phyloP scores from a whole-genome alignment of 2,113 vertebrate genomes.

The Podarcis raffonei region DNA sequence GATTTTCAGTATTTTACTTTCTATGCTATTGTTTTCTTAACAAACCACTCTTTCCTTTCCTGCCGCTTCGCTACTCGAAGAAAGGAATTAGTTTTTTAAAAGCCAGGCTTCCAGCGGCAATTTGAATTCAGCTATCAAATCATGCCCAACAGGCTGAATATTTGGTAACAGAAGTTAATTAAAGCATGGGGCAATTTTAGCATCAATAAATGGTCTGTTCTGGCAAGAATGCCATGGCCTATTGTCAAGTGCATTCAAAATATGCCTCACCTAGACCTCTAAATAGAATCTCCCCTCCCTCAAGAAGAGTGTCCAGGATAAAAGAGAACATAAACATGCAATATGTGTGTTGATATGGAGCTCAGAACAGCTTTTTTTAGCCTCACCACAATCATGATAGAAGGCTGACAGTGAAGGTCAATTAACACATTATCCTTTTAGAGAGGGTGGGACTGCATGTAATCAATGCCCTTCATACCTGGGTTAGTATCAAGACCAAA shows the following conservation, averaged over 20 bases:
- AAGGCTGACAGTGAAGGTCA: no score
- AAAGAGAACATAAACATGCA: neutral
- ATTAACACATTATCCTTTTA: neutral
- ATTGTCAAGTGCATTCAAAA: neutral
- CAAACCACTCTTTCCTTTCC: neutral
- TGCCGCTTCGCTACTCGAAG: neutral
- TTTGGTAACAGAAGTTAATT: constrained; percentile 24
- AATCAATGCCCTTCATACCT: neutral
- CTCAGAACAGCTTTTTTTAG: neutral
- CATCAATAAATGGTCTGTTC: neutral
- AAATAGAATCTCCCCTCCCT: neutral
- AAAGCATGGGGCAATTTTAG: constrained; percentile 19
- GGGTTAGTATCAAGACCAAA: neutral
- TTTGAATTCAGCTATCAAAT: constrained; percentile 9
- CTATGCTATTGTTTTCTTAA: neutral
- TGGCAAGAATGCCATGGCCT: neutral
- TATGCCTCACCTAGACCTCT: neutral
- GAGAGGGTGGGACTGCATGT: neutral
- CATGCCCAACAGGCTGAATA: constrained; percentile 8
- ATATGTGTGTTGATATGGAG: no score
- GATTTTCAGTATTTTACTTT: neutral
- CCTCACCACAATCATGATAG: neutral
- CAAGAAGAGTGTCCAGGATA: neutral
- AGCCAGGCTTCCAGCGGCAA: neutral
- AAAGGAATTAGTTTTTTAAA: constrained; percentile 19